Conservation (phyloP, 2,888 invertebrate genomes). For the Hydrotaea cyrtoneurina region DNA sequence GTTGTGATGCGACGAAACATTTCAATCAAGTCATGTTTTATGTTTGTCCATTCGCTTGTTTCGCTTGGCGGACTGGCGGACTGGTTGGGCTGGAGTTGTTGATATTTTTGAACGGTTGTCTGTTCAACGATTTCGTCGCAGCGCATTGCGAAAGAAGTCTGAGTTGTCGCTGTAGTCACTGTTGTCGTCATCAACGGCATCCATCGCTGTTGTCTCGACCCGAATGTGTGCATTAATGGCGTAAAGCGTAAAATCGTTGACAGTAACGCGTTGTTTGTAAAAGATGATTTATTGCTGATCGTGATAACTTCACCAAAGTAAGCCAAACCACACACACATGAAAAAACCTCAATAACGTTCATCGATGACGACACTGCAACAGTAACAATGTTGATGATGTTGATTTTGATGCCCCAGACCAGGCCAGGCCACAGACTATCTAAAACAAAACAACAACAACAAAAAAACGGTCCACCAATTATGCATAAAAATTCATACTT, state of each 20-base stretch:
- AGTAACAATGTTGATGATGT: conserved; percentile 50
- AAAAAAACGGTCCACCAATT: conserved; percentile 55
- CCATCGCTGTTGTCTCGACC: not conserved
- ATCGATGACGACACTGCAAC: conserved; percentile 49
- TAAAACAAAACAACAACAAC: conserved; percentile 1
- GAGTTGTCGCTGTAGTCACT: conserved; percentile 25
- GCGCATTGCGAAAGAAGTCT: not conserved
- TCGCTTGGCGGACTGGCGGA: conserved; percentile 17
- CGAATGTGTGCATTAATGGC: conserved; percentile 50
- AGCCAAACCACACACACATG: conserved; percentile 7
- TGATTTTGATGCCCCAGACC: conserved; percentile 37
- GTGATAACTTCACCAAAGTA: conserved; percentile 69
- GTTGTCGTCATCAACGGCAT: conserved; percentile 9
- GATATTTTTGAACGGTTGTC: not conserved
- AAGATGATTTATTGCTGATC: conserved; percentile 73
- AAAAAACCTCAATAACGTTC: conserved; percentile 5
- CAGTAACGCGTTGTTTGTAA: conserved; percentile 70
- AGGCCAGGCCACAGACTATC: not conserved
- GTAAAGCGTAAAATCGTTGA: conserved; percentile 70
- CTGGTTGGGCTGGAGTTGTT: not conserved
- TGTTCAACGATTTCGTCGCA: not conserved
- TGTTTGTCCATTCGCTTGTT: conserved; percentile 52
- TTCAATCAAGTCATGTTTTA: conserved; percentile 68
- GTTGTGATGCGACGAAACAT: conserved; percentile 66
- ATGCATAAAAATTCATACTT: conserved; percentile 58